phyloP scores from a whole-genome alignment of 2,888 invertebrate species.

The Mayetiola destructor region DNA sequence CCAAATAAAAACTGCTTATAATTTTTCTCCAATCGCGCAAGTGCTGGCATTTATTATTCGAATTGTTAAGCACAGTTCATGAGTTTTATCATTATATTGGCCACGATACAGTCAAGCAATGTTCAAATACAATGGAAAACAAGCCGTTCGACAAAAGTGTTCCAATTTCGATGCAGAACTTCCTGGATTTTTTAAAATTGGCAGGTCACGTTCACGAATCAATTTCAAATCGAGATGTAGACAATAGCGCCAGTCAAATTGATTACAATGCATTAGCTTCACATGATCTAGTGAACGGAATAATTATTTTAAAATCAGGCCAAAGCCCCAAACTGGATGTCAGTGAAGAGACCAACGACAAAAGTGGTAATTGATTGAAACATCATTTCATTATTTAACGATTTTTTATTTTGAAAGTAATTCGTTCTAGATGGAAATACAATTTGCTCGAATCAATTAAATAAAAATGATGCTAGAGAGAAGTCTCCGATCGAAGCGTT shows the following conservation, averaged over 20 bases:
- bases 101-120: too few relatives aligned
- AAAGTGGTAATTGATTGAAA: not conserved
- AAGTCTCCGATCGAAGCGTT: conserved; percentile 25
- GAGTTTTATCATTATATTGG: too few relatives aligned
- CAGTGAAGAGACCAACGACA: not conserved
- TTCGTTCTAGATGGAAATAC: not conserved
- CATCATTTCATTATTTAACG: not conserved
- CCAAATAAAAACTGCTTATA: too few relatives aligned
- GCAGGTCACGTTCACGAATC: conserved; percentile 34
- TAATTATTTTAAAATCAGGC: conserved; percentile 21
- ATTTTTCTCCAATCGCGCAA: not conserved
- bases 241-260: conserved; percentile 17
- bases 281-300: conserved; percentile 29
- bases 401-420: not conserved
- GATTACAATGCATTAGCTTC: conserved; percentile 29
- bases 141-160: not conserved
- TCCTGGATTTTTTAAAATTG: conserved; percentile 34
- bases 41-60: conserved; percentile 6
- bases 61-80: not conserved
- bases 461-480: conserved; percentile 10
- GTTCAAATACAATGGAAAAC: not conserved
- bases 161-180: conserved; percentile 30
- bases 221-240: conserved; percentile 20
- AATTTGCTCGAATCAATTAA: too few relatives aligned
- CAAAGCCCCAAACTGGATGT: not conserved